These are phyloP conservation scores for Odontesthes bonariensis DNA, from an alignment of 2,113 vertebrate genomes.

Conservation along the genomic window DNA sequence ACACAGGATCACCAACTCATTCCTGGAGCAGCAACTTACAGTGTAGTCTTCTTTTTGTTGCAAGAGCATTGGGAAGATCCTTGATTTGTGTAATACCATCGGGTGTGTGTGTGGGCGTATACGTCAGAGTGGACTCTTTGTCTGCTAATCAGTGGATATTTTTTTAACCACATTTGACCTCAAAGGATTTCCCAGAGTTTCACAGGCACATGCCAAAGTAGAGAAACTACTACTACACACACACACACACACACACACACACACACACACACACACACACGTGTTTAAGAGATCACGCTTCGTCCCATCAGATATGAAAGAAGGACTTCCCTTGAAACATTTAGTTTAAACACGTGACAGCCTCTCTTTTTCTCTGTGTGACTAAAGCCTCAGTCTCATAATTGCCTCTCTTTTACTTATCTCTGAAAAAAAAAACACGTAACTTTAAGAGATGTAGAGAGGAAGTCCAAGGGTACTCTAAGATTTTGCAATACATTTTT, in stretches of 20 bases:
- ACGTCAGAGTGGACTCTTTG: conserved; percentile 24
- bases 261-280: too few relatives aligned
- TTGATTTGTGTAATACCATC: conserved; percentile 33
- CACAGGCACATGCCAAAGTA: conserved; percentile 22
- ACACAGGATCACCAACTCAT: neutral
- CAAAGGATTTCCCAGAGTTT: conserved; percentile 69
- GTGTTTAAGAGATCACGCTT: neutral
- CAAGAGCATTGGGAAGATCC: conserved; percentile 22
- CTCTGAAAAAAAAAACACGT: too few relatives aligned
- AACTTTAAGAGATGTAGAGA: too few relatives aligned
- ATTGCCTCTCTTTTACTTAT: conserved; percentile 2
- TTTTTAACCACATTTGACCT: conserved; percentile 50
- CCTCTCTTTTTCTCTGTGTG: neutral
- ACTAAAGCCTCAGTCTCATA: neutral
- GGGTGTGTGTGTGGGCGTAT: neutral
- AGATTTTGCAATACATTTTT: too few relatives aligned
- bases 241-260: too few relatives aligned
- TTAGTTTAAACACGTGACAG: neutral
- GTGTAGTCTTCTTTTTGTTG: neutral
- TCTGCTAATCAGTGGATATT: conserved; percentile 52
- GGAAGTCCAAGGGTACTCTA: too few relatives aligned
- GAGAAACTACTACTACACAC: neutral
- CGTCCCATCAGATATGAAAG: neutral
- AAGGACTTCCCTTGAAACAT: conserved; percentile 16
- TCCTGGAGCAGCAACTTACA: neutral